A percentile compares a stretch with the other conserved stretches of the same genome.
Conservation (phyloP, 2,113 vertebrate genomes). For the Zosterops borbonicus region DNA sequence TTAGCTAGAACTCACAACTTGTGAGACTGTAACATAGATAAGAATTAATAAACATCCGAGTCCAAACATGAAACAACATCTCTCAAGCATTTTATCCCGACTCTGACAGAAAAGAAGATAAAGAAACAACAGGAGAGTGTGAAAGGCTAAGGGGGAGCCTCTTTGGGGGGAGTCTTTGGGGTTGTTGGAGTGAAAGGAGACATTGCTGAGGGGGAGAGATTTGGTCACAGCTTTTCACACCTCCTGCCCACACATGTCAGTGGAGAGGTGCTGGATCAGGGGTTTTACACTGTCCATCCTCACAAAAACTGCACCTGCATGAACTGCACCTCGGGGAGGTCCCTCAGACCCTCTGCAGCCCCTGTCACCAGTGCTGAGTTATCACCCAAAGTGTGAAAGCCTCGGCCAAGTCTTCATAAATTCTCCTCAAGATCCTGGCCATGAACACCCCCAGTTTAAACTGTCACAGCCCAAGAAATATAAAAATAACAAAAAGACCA, state of each 20-base stretch:
- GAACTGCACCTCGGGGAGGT: not conserved
- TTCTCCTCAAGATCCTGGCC: not conserved
- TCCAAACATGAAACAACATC: too few relatives aligned
- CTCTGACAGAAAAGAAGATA: too few relatives aligned
- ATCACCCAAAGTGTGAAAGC: not conserved
- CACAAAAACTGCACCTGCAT: not conserved
- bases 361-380: not conserved
- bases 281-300: not conserved
- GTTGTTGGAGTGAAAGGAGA: not conserved
- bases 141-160: not conserved
- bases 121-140: not conserved
- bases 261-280: not conserved
- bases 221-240: accelerated
- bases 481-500: not conserved
- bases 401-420: not conserved
- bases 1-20: too few relatives aligned
- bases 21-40: too few relatives aligned
- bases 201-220: not conserved
- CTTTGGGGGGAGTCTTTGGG: not conserved
- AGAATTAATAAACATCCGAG: too few relatives aligned
- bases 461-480: not conserved
- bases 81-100: too few relatives aligned
- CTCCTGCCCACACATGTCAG: not conserved
- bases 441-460: not conserved
- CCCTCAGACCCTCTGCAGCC: not conserved